Conservation (phyloP, 2,888 invertebrate species). For the Heliconius cydno region DNA sequence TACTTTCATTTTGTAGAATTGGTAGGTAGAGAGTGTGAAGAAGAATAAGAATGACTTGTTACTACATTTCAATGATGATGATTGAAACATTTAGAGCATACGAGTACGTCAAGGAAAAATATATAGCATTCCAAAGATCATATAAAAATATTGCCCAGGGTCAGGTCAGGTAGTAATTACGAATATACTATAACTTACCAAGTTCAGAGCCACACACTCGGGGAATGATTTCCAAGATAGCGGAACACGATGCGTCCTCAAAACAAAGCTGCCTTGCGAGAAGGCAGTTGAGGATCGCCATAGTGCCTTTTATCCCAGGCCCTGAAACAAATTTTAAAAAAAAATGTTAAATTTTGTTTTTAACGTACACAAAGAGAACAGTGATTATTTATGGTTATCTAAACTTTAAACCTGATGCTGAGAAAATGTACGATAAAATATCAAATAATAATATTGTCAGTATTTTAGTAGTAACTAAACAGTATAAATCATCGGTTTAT, state of each 20-base stretch:
- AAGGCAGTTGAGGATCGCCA: conserved; percentile 94
- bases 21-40: background rate
- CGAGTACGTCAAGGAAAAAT: too few relatives aligned
- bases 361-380: background rate
- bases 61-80: too few relatives aligned
- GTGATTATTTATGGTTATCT: background rate
- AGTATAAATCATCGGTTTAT: background rate
- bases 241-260: conserved; percentile 94
- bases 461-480: background rate
- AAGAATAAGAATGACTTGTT: background rate
- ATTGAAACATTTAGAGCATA: too few relatives aligned
- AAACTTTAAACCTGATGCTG: background rate
- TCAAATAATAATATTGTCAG: background rate
- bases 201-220: conserved; percentile 95
- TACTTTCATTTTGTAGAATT: background rate
- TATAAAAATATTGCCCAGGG: too few relatives aligned
- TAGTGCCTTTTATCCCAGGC: conserved; percentile 88
- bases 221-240: conserved; percentile 95
- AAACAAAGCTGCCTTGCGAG: conserved; percentile 94
- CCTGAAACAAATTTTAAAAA: conserved; percentile 82
- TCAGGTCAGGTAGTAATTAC: too few relatives aligned
- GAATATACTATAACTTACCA: conserved; percentile 84
- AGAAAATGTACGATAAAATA: background rate
- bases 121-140: too few relatives aligned
- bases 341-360: background rate